These are phyloP conservation scores for Cheilinus undulatus DNA, from an alignment of 2,113 vertebrate genomes.

Conservation along the genomic window DNA sequence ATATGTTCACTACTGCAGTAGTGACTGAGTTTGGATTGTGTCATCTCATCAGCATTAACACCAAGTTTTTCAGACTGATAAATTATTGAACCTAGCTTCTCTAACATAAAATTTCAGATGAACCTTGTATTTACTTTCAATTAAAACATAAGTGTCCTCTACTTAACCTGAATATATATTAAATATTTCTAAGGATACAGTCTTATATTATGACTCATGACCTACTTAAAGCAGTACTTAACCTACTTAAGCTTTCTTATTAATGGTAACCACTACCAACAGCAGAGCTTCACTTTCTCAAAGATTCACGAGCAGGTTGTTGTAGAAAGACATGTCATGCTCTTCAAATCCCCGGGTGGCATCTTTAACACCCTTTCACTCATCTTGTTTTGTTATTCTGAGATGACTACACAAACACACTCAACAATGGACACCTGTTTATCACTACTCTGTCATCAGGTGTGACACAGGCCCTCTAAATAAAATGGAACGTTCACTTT, in stretches of 20 bases:
- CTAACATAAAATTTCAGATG: too few relatives aligned
- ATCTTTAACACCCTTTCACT: slow-evolving; percentile 10
- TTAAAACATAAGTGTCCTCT: neutral
- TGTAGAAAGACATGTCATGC: neutral
- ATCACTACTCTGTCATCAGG: neutral
- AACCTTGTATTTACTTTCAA: too few relatives aligned
- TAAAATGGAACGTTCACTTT: neutral
- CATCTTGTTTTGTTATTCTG: neutral
- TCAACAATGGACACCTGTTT: neutral
- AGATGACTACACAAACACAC: neutral
- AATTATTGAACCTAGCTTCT: too few relatives aligned
- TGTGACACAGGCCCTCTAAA: neutral
- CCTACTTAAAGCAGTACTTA: neutral
- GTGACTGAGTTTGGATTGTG: too few relatives aligned
- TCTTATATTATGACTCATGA: too few relatives aligned
- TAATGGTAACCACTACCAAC: neutral
- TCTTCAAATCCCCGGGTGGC: slow-evolving; percentile 5
- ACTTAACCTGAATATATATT: neutral
- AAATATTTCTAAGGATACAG: too few relatives aligned
- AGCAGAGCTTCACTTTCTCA: neutral
- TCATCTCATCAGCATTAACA: too few relatives aligned
- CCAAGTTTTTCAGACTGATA: too few relatives aligned
- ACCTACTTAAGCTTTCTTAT: neutral
- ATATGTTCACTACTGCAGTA: too few relatives aligned
- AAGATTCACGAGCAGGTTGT: neutral